phyloP scores from a whole-genome alignment of 2,113 vertebrate genomes.

The Todiramphus saurophagus region DNA sequence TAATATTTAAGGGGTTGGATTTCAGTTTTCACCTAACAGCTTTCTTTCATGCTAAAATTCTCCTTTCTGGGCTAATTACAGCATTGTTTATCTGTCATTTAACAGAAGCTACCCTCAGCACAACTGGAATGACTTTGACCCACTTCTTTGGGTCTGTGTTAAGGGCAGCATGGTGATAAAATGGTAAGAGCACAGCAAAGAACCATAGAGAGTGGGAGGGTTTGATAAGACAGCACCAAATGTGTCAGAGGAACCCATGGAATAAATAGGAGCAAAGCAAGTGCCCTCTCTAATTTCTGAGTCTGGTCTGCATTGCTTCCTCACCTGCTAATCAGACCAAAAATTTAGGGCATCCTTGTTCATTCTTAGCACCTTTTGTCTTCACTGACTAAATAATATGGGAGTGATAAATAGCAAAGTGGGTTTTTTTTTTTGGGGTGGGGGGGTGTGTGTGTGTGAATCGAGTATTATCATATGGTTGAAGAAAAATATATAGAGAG shows the following conservation, averaged over 20 bases:
- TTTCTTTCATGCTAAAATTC: not conserved
- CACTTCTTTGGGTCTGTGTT: rapidly evolving
- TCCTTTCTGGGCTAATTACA: not conserved
- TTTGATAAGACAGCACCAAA: not conserved
- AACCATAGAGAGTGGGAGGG: not conserved
- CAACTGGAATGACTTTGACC: not conserved
- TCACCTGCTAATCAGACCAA: not conserved
- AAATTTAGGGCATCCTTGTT: not conserved
- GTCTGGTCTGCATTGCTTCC: not conserved
- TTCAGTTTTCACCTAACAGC: not conserved
- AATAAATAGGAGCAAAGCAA: not conserved
- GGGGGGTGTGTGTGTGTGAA: not conserved
- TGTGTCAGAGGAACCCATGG: rapidly evolving
- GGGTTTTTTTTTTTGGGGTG: not conserved
- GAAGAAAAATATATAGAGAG: rapidly evolving
- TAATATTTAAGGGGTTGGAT: not conserved
- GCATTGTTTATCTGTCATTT: not conserved
- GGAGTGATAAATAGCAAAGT: not conserved
- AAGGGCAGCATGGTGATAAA: not conserved
- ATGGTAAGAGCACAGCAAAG: not conserved
- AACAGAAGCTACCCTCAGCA: not conserved
- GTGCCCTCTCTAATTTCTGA: not conserved
- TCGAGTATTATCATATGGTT: rapidly evolving
- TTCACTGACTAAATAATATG: not conserved
- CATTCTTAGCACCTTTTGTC: not conserved